Conservation (phyloP, 2,113 vertebrate genomes). For the Tachysurus vachellii region DNA sequence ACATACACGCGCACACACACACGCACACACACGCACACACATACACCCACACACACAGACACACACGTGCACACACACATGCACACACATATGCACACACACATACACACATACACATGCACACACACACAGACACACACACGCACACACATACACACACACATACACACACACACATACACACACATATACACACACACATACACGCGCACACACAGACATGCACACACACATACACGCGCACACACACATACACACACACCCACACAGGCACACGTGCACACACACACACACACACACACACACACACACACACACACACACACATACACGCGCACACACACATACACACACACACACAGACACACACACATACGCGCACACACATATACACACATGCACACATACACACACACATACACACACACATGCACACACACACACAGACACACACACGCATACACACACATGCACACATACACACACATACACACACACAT, state of each 20-base stretch:
- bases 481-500: not conserved
- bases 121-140: not conserved
- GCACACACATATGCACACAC: not conserved
- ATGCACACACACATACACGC: slow-evolving; percentile 15
- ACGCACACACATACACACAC: not conserved
- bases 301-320: not conserved
- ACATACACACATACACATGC: slow-evolving; percentile 18
- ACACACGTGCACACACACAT: not conserved
- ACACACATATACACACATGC: slow-evolving; percentile 1
- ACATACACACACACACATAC: slow-evolving; percentile 21
- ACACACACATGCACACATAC: not conserved
- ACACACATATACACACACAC: not conserved
- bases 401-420: not conserved
- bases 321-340: not conserved
- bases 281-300: slow-evolving; percentile 23
- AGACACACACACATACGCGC: slow-evolving; percentile 15
- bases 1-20: not conserved
- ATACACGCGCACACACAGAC: slow-evolving; percentile 3
- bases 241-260: not conserved
- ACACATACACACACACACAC: not conserved
- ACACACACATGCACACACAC: slow-evolving; percentile 23
- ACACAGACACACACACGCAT: not conserved
- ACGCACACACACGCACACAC: no score
- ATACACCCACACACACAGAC: not conserved
- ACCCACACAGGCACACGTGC: not conserved